Percentiles rank a stretch among this genome's conserved stretches.
Conservation (phyloP, 2,888 invertebrate species). For the Diaprepes abbreviatus region DNA sequence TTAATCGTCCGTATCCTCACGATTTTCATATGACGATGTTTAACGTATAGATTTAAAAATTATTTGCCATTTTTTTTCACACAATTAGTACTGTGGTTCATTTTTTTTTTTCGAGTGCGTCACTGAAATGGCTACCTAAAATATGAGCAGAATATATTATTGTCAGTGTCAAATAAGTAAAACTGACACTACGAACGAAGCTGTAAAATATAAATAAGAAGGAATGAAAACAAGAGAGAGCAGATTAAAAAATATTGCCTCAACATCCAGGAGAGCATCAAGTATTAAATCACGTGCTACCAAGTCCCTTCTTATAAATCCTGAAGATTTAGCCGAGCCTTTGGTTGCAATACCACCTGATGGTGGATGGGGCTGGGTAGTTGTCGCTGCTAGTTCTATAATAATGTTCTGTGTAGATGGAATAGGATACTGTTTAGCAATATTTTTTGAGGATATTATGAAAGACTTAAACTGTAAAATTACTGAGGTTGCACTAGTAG, state of each 20-base stretch:
- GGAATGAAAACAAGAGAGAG: slow-evolving; percentile 16
- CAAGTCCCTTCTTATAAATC: slow-evolving; percentile 8
- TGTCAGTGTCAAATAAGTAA: slow-evolving; percentile 10
- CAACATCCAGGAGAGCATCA: slow-evolving; percentile 9
- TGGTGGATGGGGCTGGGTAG: slow-evolving; percentile 76
- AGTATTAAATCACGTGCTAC: slow-evolving; percentile 5
- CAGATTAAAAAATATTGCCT: background rate
- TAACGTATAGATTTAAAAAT: too few relatives aligned
- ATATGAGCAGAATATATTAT: background rate
- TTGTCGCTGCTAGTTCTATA: slow-evolving; percentile 71
- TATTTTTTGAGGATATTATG: slow-evolving; percentile 67
- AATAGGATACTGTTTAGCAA: slow-evolving; percentile 72
- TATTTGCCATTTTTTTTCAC: too few relatives aligned
- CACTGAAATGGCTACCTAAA: too few relatives aligned
- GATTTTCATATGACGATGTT: too few relatives aligned
- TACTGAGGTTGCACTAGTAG: slow-evolving; percentile 57
- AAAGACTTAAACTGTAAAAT: slow-evolving; percentile 53
- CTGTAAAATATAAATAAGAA: background rate
- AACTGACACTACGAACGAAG: too few relatives aligned
- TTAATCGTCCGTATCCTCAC: too few relatives aligned
- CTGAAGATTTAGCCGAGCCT: slow-evolving; percentile 52
- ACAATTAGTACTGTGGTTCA: too few relatives aligned
- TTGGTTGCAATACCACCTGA: slow-evolving; percentile 69
- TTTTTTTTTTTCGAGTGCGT: too few relatives aligned
- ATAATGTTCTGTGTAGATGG: slow-evolving; percentile 74